Evolutionary conservation across 2,113 vertebrate genomes (phyloP), one percentile per base, ranked within the genome.

Genomic region (Dicaeum eximium): DNA sequence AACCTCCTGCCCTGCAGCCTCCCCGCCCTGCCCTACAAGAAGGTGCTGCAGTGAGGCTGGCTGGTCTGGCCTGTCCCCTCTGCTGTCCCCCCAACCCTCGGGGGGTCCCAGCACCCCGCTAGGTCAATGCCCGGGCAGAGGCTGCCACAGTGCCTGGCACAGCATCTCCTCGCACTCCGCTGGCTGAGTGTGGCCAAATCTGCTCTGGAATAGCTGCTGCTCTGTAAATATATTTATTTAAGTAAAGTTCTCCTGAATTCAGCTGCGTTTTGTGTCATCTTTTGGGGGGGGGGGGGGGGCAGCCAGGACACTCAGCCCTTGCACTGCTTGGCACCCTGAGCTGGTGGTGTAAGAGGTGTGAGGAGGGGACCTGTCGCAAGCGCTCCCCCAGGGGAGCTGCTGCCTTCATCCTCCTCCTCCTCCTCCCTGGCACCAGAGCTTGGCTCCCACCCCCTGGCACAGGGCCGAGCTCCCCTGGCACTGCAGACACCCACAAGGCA

Each of bases 201-300:
- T 28, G 54, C 54, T 69, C 65, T 79, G 51, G 20, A 14, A 5
- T 44, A 24, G 15, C 60, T 86, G n/a, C 64, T 93, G 4, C 80
- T 96, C 65, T 96, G 95, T 96, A 96, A 95, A 97, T 96, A 95
- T 97, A 96, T 97, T 96, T 96, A 97, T 96, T 95, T 45, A 78
- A 93, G 67, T 88, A 70, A 95, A 94, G 67, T 33, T 73, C 31
- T 60, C 6, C 28, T 58, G 16, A 2, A 9, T 42, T 40, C 38
- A 65, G 45, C 53, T 57, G 30, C 0, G 0, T 18, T 61, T 69
- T 3, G 0, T 53, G 61, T 64, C 14, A 0, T 37, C 44, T 57
- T 16, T n/a, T 23, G 0, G 8, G 17, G 8, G 11, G 15, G 27
- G 0, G 8, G 17, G 8, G 11, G 15, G 18, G 7, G 12, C 47